Base-by-base conservation (phyloP, 2,888 invertebrate species). In the Phyllotreta cruciferae region DNA sequence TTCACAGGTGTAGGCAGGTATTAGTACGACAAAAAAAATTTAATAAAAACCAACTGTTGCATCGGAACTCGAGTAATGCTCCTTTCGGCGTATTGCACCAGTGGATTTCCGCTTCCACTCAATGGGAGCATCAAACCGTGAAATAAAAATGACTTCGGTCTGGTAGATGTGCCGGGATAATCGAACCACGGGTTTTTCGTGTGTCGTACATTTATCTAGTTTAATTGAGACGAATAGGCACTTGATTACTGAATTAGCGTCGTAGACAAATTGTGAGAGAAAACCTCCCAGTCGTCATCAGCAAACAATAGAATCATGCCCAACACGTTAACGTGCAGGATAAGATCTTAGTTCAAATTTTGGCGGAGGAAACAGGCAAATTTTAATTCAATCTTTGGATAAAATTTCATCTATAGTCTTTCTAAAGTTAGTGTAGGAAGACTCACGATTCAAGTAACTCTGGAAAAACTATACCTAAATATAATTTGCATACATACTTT, bases 401-500 rank as follows among this genome's bases (percentile, higher is more conserved):
- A 37, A 37, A 50, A 10, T 52, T 52, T 38, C n/a, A 52, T 38
- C 38, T 8, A 8, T 37, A 0, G 10, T 13, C 14, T 36, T 11
- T 37, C n/a, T n/a, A 0, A 35, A 44, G 47, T 5, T n/a, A n/a
- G n/a, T n/a, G n/a, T n/a, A n/a, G n/a, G n/a, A n/a, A n/a, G n/a
- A n/a, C n/a, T n/a, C n/a, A n/a, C n/a, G n/a, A n/a, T n/a, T n/a
- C n/a, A 24, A 24, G 24, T 24, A 24, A 24, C 24, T 24, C 4
- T 24, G 2, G 24, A 24, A 24, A 24, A 24, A 24, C 24, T 24
- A 24, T 24, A 13, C 45, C 45, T 9, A 9, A 14, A 44, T n/a
- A 24, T 24, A 8, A 47, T 13, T 3, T 49, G 7, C 14, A 36
- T 6, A 71, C 82, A 80, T 78, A 88, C 88, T 83, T 87, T 87